phyloP scores from a whole-genome alignment of 2,888 invertebrate genomes.

The Cheiracanthium punctorium region DNA sequence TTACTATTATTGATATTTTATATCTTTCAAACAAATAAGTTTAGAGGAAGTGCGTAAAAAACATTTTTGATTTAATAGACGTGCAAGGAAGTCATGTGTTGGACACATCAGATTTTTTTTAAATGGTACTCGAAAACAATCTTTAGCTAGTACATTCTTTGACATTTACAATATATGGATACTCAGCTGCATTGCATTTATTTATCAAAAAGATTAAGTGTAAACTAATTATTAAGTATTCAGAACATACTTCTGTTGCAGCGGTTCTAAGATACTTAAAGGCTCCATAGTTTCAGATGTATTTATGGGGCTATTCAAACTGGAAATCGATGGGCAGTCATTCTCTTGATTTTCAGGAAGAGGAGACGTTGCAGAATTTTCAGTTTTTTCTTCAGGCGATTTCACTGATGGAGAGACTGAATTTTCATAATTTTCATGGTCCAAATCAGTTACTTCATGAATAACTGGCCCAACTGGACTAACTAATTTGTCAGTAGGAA shows the following conservation, averaged over 20 bases:
- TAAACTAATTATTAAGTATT: no score
- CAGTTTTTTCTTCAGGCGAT: conserved; percentile 18
- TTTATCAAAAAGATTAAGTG: no score
- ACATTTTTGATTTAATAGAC: no score
- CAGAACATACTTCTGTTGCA: conserved; percentile 39
- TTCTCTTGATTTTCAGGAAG: not conserved
- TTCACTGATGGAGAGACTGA: not conserved
- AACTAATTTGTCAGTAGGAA: conserved; percentile 2
- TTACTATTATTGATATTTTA: no score
- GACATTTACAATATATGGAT: no score
- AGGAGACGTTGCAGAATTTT: not conserved
- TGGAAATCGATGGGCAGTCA: conserved; percentile 14
- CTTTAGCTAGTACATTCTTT: no score
- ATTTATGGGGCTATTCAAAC: conserved; percentile 14
- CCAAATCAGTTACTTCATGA: conserved; percentile 63
- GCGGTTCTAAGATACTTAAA: conserved; percentile 40
- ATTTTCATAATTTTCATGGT: conserved; percentile 24
- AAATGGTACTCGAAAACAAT: no score
- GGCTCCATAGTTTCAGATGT: conserved; percentile 22
- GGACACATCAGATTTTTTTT: no score
- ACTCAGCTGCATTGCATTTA: no score
- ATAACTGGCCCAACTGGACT: conserved; percentile 61
- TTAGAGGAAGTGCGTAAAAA: no score
- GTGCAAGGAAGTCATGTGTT: no score
- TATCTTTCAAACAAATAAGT: no score